phyloP scores from a whole-genome alignment of 2,113 vertebrate genomes.

The Copsychus sechellarum region DNA sequence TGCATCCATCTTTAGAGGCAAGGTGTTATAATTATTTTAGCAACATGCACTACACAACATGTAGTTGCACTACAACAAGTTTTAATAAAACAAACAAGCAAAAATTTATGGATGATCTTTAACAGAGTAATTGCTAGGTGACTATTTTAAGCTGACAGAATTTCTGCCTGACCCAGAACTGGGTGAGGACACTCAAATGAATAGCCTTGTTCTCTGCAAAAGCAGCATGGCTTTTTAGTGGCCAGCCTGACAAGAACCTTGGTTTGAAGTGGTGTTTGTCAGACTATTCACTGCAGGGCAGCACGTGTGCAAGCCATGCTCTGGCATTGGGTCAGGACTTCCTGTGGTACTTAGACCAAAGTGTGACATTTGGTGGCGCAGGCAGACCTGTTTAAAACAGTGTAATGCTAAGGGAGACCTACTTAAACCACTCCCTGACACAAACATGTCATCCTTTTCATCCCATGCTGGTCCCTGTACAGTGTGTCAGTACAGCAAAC shows the following conservation, averaged over 20 bases:
- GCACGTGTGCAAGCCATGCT: not conserved
- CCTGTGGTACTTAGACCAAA: not conserved
- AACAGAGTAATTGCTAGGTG: conserved; percentile 1
- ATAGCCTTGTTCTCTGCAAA: conserved; percentile 10
- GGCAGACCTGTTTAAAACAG: not conserved
- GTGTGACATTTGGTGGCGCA: conserved; percentile 45
- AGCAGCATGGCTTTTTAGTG: not conserved
- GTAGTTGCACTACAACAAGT: not conserved
- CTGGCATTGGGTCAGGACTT: not conserved
- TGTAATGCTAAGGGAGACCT: not conserved
- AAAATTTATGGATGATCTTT: not conserved
- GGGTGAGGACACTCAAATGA: not conserved
- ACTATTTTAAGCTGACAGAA: not conserved
- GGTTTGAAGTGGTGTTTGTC: conserved; percentile 25
- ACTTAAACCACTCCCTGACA: not conserved
- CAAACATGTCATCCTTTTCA: not conserved
- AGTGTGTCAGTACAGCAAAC: not conserved
- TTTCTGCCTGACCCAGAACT: conserved; percentile 15
- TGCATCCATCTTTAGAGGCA: not conserved
- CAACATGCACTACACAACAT: not conserved
- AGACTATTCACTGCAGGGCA: not conserved
- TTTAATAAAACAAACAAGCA: conserved; percentile 30
- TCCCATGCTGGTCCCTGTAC: not conserved
- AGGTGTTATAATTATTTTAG: not conserved
- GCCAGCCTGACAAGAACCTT: not conserved